A percentile compares a stretch with the other conserved stretches of the same genome.
phyloP scores from a whole-genome alignment of 2,113 vertebrate genomes.

The Plestiodon gilberti region DNA sequence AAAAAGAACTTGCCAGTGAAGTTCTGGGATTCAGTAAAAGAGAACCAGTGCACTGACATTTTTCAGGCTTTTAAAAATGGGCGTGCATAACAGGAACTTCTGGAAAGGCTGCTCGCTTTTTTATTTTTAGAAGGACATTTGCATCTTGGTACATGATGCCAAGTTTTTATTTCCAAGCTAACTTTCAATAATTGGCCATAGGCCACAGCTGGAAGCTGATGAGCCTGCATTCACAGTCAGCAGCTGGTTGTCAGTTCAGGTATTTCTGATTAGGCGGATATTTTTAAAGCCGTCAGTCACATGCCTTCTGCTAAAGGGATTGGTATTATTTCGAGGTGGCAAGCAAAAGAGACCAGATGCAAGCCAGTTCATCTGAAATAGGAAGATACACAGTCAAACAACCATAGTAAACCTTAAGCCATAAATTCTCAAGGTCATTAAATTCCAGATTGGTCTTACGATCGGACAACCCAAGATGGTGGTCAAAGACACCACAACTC shows the following conservation, averaged over 20 bases:
- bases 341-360: slow-evolving; percentile 43
- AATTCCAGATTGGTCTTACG: background rate
- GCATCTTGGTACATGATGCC: slow-evolving; percentile 36
- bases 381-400: slow-evolving; percentile 26
- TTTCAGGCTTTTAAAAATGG: slow-evolving; percentile 13
- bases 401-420: slow-evolving; percentile 14
- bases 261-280: slow-evolving; percentile 47
- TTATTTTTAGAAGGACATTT: slow-evolving; percentile 68
- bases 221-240: slow-evolving; percentile 38
- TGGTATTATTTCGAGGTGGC: slow-evolving; percentile 34
- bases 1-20: background rate
- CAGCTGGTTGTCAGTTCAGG: slow-evolving; percentile 36
- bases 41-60: background rate
- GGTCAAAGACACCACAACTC: too few species aligned
- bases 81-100: slow-evolving; percentile 41
- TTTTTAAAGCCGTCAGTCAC: slow-evolving; percentile 64
- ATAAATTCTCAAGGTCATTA: slow-evolving; percentile 24
- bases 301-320: background rate
- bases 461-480: too few species aligned
- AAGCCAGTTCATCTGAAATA: slow-evolving; percentile 36
- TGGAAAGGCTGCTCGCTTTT: slow-evolving; percentile 38
- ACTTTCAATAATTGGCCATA: slow-evolving; percentile 51
- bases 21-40: background rate
- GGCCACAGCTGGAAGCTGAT: slow-evolving; percentile 63
- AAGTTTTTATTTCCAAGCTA: slow-evolving; percentile 57